phyloP scores from a whole-genome alignment of 2,797 vertebrate species.

The Sebastes kiyomatsui region DNA sequence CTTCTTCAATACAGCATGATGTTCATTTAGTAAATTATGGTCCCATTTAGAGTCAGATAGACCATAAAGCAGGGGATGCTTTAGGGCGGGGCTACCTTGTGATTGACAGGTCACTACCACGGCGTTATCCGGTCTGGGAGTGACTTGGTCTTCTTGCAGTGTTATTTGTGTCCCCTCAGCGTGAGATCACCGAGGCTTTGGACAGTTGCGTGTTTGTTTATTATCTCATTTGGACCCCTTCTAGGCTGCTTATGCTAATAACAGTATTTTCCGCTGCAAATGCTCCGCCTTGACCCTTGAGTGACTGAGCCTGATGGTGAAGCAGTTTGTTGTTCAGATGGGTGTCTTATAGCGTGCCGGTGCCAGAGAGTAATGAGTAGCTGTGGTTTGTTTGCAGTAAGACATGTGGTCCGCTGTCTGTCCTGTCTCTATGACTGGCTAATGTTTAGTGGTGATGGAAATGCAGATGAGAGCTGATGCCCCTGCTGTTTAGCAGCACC shows the following conservation, averaged over 20 bases:
- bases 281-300: background rate
- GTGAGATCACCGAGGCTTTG: background rate
- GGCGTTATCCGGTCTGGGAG: too few species aligned
- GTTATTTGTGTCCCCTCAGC: slow-evolving; percentile 19
- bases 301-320: slow-evolving; percentile 16
- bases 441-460: slow-evolving; percentile 15
- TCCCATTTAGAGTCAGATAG: too few species aligned
- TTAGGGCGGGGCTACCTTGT: too few species aligned
- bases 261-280: background rate
- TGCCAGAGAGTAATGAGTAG: slow-evolving; percentile 15
- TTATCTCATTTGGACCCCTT: slow-evolving; percentile 18
- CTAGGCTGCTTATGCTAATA: background rate
- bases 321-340: slow-evolving; percentile 15
- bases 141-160: background rate
- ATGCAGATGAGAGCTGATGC: slow-evolving; percentile 1
- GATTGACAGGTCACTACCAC: too few species aligned
- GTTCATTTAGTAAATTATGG: too few species aligned
- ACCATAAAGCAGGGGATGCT: too few species aligned
- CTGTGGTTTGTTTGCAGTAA: slow-evolving; percentile 14
- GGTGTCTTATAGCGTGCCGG: background rate
- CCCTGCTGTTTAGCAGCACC: slow-evolving; percentile 5
- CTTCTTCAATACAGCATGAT: too few species aligned
- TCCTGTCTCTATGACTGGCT: slow-evolving; percentile 9
- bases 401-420: slow-evolving; percentile 14
- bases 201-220: slow-evolving; percentile 16